Conservation (phyloP, 2,113 vertebrate genomes). For the Gavialis gangeticus region DNA sequence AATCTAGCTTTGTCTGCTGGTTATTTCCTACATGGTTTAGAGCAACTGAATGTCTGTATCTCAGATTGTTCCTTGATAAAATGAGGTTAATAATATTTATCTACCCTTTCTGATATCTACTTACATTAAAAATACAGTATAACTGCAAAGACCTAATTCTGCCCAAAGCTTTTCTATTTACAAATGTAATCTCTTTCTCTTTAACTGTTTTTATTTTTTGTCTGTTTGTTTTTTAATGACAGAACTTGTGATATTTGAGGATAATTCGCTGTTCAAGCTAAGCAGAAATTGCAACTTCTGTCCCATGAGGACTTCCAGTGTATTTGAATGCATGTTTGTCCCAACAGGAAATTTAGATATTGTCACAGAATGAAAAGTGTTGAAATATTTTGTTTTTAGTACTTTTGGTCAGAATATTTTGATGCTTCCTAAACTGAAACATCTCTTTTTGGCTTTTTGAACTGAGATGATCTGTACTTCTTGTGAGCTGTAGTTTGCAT, state of each 20-base stretch:
- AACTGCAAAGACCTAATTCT: background rate
- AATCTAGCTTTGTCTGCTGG: background rate
- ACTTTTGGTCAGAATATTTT: background rate
- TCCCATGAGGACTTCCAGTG: background rate
- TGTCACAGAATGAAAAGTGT: background rate
- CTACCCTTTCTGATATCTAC: background rate
- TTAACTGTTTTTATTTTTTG: background rate
- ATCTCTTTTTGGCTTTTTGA: background rate
- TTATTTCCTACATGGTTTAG: background rate
- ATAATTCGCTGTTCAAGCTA: background rate
- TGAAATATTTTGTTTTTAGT: background rate
- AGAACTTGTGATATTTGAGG: background rate
- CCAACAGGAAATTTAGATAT: background rate
- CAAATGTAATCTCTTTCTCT: background rate
- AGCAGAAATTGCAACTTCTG: background rate
- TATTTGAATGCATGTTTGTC: too few relatives aligned
- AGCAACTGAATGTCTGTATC: background rate
- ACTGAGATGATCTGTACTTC: background rate
- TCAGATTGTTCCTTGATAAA: background rate
- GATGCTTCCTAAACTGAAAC: background rate
- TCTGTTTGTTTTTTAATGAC: background rate
- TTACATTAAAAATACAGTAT: background rate
- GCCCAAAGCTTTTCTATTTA: too few relatives aligned
- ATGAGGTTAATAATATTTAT: background rate
- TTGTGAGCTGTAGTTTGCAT: background rate